Base-by-base conservation (phyloP, 2,113 vertebrate species). In the Scomber japonicus region DNA sequence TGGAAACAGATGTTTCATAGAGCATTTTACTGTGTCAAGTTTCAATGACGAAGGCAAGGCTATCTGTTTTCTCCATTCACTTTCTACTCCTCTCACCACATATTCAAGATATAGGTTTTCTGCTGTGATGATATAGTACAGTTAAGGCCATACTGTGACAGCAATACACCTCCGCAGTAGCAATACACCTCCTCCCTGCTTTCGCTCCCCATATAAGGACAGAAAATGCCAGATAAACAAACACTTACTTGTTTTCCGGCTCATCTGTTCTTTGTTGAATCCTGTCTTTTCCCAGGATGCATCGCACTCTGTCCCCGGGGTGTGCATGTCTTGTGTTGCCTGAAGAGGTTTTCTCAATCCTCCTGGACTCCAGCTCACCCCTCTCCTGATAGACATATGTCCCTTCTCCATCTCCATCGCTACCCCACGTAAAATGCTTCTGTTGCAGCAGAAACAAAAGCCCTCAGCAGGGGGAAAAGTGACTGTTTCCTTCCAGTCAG, bases 241-340 rank as follows among this genome's bases (percentile, higher is more conserved):
- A 85, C 57, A 93, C 93, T 95, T 92, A 96, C 95, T 95, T 92
- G 94, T 95, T 94, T 94, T 95, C 72, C 85, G 82, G 51, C 78
- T 89, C 71, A 88, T 86, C 72, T 84, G 86, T 72, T 94, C 91
- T 56, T 60, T 86, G 79, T 90, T 93, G 75, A 90, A 82, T 85
- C 72, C 89, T 19, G 89, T 83, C 56, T 82, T 91, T 72, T 92
- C 92, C 91, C 90, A 92, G 70, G 92, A 85, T 66, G 85, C 81
- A 85, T 53, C 70, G 87, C 80, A 78, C 17, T 93, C 84, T 11
- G 78, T 90, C 72, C 71, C 90, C 40, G 16, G 48, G 53, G 82
- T 75, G 45, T 88, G 73, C 17, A 45, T 44, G 14, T 88, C 89
- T 73, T 88, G 72, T 5, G 83, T 81, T 72, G 80, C 66, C 82